A percentile compares a stretch with the other conserved stretches of the same genome.
phyloP scores from a whole-genome alignment of 2,113 vertebrate species.

The Eonycteris spelaea region DNA sequence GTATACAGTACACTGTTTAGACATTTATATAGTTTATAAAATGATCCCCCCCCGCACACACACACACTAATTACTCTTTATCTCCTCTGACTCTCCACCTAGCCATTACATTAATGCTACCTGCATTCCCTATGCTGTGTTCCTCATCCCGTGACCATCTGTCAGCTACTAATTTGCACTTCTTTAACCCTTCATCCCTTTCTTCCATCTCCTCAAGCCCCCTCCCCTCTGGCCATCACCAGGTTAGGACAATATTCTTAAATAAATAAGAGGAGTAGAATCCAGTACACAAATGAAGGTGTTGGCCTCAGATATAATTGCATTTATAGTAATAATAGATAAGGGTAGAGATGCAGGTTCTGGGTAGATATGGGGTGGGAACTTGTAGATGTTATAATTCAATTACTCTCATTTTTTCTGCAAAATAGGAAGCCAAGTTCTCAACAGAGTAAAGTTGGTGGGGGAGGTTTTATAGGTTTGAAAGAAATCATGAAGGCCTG shows the following conservation, averaged over 20 bases:
- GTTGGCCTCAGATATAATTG: background rate
- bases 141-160: too few species aligned
- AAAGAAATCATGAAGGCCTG: background rate
- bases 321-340: background rate
- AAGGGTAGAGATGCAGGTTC: background rate
- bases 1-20: too few species aligned
- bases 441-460: background rate
- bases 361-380: background rate
- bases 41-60: too few species aligned
- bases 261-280: background rate
- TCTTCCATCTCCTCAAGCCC: too few species aligned
- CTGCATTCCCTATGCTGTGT: too few species aligned
- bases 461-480: background rate
- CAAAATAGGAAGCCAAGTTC: background rate
- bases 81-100: too few species aligned
- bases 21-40: too few species aligned
- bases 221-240: too few species aligned
- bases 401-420: background rate
- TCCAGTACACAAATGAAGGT: background rate
- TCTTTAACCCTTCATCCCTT: too few species aligned
- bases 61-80: too few species aligned
- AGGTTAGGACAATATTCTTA: background rate
- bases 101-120: too few species aligned
- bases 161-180: too few species aligned
- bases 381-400: background rate